These are phyloP conservation scores for Orientallactaga sibirica DNA, from an alignment of 2,797 vertebrate species.

Conservation along the genomic window DNA sequence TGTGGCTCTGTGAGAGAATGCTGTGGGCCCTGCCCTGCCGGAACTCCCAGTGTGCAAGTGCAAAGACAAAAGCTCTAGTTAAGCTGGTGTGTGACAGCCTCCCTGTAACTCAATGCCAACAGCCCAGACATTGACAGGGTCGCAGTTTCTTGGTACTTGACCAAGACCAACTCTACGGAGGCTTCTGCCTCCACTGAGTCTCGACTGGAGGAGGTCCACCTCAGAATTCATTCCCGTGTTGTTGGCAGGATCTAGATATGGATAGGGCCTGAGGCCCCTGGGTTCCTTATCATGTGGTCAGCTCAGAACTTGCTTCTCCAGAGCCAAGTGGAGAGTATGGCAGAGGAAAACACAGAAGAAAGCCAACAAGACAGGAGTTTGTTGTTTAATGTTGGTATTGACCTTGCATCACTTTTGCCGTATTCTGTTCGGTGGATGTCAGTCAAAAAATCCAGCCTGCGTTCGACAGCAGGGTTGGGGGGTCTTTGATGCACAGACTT, in stretches of 20 bases:
- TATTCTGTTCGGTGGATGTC: neutral
- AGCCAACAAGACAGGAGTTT: neutral
- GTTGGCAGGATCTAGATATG: neutral
- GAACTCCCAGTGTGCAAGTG: neutral
- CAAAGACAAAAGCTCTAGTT: neutral
- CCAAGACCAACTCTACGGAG: neutral
- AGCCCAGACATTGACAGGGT: neutral
- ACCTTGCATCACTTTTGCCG: neutral
- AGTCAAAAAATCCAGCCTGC: neutral
- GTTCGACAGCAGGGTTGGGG: neutral
- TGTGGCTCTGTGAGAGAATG: neutral
- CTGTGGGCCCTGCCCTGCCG: neutral
- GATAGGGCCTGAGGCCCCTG: neutral
- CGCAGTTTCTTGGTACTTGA: neutral
- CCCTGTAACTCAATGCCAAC: neutral
- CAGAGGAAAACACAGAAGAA: neutral
- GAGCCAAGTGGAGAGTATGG: no score
- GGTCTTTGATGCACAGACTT: neutral
- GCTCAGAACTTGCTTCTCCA: neutral
- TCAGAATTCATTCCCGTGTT: neutral
- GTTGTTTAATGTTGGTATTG: neutral
- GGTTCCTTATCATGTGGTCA: neutral
- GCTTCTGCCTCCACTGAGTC: neutral
- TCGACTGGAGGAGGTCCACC: rapidly evolving
- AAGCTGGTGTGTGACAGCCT: neutral